Base-by-base conservation (phyloP, 2,113 vertebrate species). In the Rhynchopsitta pachyrhyncha region DNA sequence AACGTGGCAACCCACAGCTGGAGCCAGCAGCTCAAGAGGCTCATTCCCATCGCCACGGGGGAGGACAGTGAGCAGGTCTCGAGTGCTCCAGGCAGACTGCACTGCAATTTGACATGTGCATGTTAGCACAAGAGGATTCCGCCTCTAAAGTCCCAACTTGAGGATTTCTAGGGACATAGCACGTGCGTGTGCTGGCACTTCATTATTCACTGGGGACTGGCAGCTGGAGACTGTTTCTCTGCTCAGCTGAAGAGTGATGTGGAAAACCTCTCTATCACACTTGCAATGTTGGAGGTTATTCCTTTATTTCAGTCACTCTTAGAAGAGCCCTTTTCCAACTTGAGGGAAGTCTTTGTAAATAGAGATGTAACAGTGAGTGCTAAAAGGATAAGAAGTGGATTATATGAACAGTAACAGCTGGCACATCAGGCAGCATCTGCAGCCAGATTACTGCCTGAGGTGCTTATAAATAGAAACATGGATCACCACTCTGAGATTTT, bases 341-440 rank as follows among this genome's bases (percentile, higher is more conserved):
- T 60, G 0, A 33, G 67, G 41, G 24, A 90, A 46, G 37, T 15
- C 63, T 86, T 80, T 66, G 69, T 22, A 67, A 93, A 77, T 0
- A 52, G 64, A 64, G 69, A 62, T 11, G 44, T 25, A 78, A 28
- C 73, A 22, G 23, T 2, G 31, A 77, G 82, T 47, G 35, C 49
- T 90, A 84, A 88, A 90, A 86, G 82, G 86, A 86, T 81, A 75
- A 69, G 20, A 74, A 95, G 63, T 57, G 42, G 88, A 84, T 90
- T 79, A 88, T 73, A 55, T 42, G 33, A 79, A 28, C 27, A 42
- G 69, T 9, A 94, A 88, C 87, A 96, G 93, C 95, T 93, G 95
- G 95, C 57, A 84, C 82, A 93, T 47, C 90, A 81, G 92, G 90
- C 92, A 88, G 90, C 95, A 93, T 88, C 96, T 92, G 95, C 92